These are phyloP conservation scores for Patella caerulea DNA, from an alignment of 2,888 invertebrate genomes.

Conservation along the genomic window DNA sequence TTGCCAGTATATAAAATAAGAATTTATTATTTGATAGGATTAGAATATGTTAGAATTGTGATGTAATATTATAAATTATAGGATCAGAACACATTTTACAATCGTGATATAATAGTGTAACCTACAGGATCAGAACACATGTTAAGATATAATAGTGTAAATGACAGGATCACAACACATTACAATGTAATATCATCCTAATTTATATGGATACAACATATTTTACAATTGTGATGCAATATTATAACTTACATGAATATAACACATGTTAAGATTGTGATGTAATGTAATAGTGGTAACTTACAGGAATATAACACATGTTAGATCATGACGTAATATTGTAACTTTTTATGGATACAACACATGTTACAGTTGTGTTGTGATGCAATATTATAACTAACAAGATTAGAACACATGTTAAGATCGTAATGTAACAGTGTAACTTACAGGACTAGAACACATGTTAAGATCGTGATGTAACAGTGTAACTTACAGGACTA, in stretches of 20 bases:
- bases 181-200: too few relatives aligned
- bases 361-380: too few relatives aligned
- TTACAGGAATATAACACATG: too few relatives aligned
- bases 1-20: too few relatives aligned
- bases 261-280: slow-evolving; percentile 97
- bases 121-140: too few relatives aligned
- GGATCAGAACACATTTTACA: slow-evolving; percentile 97
- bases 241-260: too few relatives aligned
- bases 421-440: slow-evolving; percentile 98
- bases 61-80: slow-evolving; percentile 71
- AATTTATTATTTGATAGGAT: too few relatives aligned
- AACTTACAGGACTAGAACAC: slow-evolving; percentile 69
- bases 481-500: slow-evolving; percentile 80
- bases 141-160: slow-evolving; percentile 1
- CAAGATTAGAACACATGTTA: slow-evolving; percentile 97
- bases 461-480: too few relatives aligned
- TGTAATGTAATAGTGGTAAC: slow-evolving; percentile 93
- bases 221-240: too few relatives aligned
- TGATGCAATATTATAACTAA: slow-evolving; percentile 61
- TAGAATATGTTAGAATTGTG: too few relatives aligned
- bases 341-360: slow-evolving; percentile 39
- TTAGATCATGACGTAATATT: too few relatives aligned
- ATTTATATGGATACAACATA: too few relatives aligned
- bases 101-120: slow-evolving; percentile 98
- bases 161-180: slow-evolving; percentile 81